Conservation (phyloP, 2,888 invertebrate genomes). For the Parnassius smintheus region DNA sequence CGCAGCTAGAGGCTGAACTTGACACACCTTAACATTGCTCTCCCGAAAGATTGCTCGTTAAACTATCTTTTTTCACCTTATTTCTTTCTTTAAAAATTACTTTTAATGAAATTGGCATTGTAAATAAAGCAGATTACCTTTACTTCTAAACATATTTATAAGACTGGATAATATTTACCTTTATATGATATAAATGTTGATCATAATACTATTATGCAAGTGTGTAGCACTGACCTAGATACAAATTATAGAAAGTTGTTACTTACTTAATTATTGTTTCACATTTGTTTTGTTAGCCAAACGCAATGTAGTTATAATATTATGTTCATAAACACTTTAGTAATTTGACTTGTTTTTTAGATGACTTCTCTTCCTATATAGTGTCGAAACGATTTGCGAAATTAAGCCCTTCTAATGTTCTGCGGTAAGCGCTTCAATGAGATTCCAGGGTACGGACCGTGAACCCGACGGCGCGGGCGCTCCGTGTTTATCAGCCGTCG, state of each 20-base stretch:
- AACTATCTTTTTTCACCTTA: too few species aligned
- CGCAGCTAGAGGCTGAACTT: conserved; percentile 52
- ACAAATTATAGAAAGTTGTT: conserved; percentile 24
- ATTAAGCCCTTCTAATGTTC: conserved; percentile 30
- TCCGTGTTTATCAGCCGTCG: conserved; percentile 63
- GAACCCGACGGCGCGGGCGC: conserved; percentile 56
- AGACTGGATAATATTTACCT: neutral
- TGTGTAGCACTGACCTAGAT: conserved; percentile 11
- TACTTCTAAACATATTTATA: neutral
- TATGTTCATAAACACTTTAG: too few species aligned
- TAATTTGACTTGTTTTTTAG: neutral
- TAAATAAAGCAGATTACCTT: too few species aligned
- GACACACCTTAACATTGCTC: conserved; percentile 57
- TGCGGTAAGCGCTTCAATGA: conserved; percentile 37
- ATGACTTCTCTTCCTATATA: neutral
- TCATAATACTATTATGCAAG: too few species aligned
- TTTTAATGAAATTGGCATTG: too few species aligned
- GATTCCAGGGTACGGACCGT: conserved; percentile 72
- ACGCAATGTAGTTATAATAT: too few species aligned
- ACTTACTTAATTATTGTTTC: conserved; percentile 18
- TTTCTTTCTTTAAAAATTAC: too few species aligned
- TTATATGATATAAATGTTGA: too few species aligned
- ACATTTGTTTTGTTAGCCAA: conserved; percentile 8
- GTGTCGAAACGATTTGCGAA: conserved; percentile 9
- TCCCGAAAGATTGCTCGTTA: conserved; percentile 1